A percentile compares a stretch with the other conserved stretches of the same genome.
phyloP scores from a whole-genome alignment of 2,888 invertebrate species.

The Agonopterix heracliana region DNA sequence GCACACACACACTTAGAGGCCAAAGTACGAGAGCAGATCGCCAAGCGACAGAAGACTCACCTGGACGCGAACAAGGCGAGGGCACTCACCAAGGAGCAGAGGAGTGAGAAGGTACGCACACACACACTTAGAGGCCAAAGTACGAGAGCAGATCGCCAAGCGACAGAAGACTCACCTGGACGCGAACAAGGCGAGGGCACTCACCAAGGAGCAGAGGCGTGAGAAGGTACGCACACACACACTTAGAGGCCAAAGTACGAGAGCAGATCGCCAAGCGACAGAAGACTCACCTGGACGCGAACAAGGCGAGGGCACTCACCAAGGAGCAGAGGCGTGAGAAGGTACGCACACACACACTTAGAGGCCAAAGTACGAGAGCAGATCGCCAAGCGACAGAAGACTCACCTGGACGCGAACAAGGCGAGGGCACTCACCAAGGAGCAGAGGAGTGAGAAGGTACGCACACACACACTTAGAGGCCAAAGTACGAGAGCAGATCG shows the following conservation, averaged over 20 bases:
- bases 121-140: constrained; percentile 86
- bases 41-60: constrained; percentile 94
- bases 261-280: constrained; percentile 99
- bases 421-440: constrained; percentile 95
- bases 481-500: constrained; percentile 98
- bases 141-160: constrained; percentile 99
- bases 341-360: neutral
- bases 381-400: too few relatives aligned
- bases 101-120: constrained; percentile 11
- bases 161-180: too few relatives aligned
- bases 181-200: constrained; percentile 93
- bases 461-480: constrained; percentile 57
- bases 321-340: too few relatives aligned
- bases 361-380: constrained; percentile 95
- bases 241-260: constrained; percentile 87
- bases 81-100: constrained; percentile 93
- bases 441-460: too few relatives aligned
- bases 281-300: constrained; percentile 97
- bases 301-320: constrained; percentile 94
- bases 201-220: constrained; percentile 88
- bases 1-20: constrained; percentile 82
- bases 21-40: constrained; percentile 98
- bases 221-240: neutral
- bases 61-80: constrained; percentile 96
- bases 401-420: constrained; percentile 97